Evolutionary conservation across 2,888 invertebrate genomes (phyloP).

Genomic region (Diplazon laetatorius): DNA sequence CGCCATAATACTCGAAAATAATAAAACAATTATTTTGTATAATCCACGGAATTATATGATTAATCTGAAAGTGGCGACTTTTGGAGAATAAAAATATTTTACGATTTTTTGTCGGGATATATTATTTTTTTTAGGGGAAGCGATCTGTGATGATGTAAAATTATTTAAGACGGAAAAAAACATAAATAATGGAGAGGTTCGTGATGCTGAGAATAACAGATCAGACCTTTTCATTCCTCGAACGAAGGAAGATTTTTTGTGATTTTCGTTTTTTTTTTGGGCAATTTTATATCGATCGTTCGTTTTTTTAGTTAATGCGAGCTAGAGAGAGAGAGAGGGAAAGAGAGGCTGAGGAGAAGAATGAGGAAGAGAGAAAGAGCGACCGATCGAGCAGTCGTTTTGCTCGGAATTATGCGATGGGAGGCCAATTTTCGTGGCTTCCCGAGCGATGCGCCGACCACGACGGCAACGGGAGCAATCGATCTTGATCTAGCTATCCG

Average conservation of each 20-base stretch:
- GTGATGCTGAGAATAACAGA: not conserved
- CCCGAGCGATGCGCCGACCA: not conserved
- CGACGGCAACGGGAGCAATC: conserved; percentile 25
- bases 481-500: conserved; percentile 29
- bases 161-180: not conserved
- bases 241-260: no score
- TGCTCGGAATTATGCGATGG: conserved; percentile 27
- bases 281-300: conserved; percentile 47
- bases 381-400: conserved; percentile 2
- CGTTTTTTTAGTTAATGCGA: conserved; percentile 23
- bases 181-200: conserved; percentile 20
- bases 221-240: conserved; percentile 50
- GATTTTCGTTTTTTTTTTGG: conserved; percentile 58
- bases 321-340: conserved; percentile 65
- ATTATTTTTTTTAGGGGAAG: no score
- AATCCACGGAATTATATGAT: no score
- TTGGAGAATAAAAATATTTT: no score
- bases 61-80: no score
- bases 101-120: no score
- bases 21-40: no score
- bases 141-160: conserved; percentile 2
- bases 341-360: no score
- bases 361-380: not conserved
- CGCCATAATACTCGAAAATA: no score
- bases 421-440: conserved; percentile 29